These are phyloP conservation scores for Andrena marginata DNA, from an alignment of 2,888 invertebrate genomes.

Conservation along the genomic window DNA sequence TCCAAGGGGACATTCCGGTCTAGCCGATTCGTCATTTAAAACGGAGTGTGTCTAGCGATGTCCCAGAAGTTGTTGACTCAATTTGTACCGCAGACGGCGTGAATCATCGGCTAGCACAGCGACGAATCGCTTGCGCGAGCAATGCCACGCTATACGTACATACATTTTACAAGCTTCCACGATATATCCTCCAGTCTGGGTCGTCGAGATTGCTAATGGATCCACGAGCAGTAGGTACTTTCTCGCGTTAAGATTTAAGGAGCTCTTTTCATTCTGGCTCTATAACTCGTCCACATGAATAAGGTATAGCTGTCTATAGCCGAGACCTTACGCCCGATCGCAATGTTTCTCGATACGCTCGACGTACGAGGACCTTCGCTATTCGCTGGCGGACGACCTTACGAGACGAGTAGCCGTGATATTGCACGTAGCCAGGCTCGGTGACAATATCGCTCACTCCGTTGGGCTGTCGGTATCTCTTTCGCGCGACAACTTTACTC, in stretches of 20 bases:
- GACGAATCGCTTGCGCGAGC: background rate
- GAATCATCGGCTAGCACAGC: constrained; percentile 26
- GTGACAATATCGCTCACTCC: constrained; percentile 18
- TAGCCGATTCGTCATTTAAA: background rate
- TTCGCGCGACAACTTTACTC: constrained; percentile 40
- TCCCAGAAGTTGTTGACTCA: constrained; percentile 14
- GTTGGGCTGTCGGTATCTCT: constrained; percentile 27
- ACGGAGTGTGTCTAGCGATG: background rate
- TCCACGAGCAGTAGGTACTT: background rate
- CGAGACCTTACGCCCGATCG: background rate
- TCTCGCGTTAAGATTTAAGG: constrained; percentile 29
- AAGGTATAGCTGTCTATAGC: background rate
- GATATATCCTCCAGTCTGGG: background rate
- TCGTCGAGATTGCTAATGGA: background rate
- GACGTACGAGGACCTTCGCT: background rate
- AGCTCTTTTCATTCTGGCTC: background rate
- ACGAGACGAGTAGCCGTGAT: constrained; percentile 12
- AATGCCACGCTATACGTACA: background rate
- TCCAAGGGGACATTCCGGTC: constrained; percentile 16
- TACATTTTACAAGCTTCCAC: background rate
- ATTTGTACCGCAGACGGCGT: constrained; percentile 19
- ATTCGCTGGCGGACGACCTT: constrained; percentile 5
- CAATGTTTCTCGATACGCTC: constrained; percentile 13
- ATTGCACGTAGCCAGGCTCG: background rate
- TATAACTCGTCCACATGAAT: constrained; percentile 3